phyloP scores from a whole-genome alignment of 2,888 invertebrate genomes.

The Azorinus chamasolen region DNA sequence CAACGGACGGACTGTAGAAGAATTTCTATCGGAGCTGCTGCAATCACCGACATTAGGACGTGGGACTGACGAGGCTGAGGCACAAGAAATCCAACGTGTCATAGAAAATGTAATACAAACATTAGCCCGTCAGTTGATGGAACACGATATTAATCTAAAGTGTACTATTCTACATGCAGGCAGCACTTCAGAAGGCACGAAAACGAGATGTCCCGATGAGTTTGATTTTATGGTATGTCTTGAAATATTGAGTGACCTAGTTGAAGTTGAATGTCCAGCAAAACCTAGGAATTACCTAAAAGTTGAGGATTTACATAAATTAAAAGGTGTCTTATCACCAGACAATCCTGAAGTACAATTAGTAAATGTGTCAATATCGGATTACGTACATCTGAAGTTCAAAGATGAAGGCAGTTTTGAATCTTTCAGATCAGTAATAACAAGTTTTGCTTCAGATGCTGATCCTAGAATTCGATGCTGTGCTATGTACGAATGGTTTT shows the following conservation, averaged over 20 bases:
- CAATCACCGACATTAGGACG: constrained; percentile 17
- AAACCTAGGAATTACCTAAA: not conserved
- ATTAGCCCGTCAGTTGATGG: constrained; percentile 22
- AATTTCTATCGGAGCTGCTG: constrained; percentile 19
- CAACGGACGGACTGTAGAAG: not conserved
- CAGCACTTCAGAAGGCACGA: constrained; percentile 55
- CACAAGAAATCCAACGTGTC: constrained; percentile 38
- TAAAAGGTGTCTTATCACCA: not conserved
- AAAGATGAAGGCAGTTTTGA: not conserved
- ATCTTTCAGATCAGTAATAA: no score
- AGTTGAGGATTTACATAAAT: not conserved
- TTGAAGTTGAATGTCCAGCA: not conserved
- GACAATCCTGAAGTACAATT: not conserved
- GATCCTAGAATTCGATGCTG: constrained; percentile 19
- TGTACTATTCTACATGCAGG: constrained; percentile 49
- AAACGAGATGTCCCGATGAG: constrained; percentile 50
- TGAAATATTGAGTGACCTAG: constrained; percentile 30
- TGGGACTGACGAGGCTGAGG: constrained; percentile 33
- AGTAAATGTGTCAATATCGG: constrained; percentile 27
- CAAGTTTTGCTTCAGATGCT: not conserved
- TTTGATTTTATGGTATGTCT: constrained; percentile 59
- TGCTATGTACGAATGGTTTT: constrained; percentile 42
- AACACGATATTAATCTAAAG: constrained; percentile 33
- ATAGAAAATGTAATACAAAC: constrained; percentile 34
- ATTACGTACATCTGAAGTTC: constrained; percentile 32